phyloP scores from a whole-genome alignment of 2,113 vertebrate species.

The Petroica traversi region DNA sequence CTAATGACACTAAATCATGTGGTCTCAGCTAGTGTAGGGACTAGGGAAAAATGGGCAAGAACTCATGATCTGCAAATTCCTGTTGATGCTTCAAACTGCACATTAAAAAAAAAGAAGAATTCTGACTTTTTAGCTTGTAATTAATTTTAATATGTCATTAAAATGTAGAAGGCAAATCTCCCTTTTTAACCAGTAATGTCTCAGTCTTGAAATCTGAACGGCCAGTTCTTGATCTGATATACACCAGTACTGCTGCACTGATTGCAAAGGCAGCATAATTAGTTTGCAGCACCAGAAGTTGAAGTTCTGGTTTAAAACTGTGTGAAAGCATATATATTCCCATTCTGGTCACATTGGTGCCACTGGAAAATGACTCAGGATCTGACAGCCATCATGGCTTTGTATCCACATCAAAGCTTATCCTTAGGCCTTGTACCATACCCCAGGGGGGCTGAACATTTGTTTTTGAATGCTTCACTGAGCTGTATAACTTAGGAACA shows the following conservation, averaged over 20 bases:
- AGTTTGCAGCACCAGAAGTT: background rate
- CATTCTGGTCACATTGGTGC: background rate
- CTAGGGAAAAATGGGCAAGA: background rate
- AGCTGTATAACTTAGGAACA: background rate
- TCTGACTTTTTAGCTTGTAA: background rate
- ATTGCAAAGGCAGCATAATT: background rate
- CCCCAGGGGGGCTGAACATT: background rate
- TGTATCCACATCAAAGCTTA: constrained; percentile 38
- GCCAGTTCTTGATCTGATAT: background rate
- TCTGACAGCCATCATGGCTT: background rate
- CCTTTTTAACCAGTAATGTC: background rate
- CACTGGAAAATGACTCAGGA: constrained; percentile 1
- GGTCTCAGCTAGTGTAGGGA: background rate
- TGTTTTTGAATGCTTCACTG: background rate
- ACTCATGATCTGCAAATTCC: background rate
- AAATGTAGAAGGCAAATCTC: background rate
- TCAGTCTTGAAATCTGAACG: background rate
- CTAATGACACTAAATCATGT: background rate
- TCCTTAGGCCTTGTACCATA: background rate
- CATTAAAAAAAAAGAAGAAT: background rate
- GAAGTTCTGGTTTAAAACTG: background rate
- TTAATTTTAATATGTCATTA: background rate
- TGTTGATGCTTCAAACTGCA: background rate
- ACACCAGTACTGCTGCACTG: background rate
- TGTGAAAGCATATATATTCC: background rate